Base-by-base conservation (phyloP, 1,140 invertebrate genomes). In the Kradibia gibbosae region DNA sequence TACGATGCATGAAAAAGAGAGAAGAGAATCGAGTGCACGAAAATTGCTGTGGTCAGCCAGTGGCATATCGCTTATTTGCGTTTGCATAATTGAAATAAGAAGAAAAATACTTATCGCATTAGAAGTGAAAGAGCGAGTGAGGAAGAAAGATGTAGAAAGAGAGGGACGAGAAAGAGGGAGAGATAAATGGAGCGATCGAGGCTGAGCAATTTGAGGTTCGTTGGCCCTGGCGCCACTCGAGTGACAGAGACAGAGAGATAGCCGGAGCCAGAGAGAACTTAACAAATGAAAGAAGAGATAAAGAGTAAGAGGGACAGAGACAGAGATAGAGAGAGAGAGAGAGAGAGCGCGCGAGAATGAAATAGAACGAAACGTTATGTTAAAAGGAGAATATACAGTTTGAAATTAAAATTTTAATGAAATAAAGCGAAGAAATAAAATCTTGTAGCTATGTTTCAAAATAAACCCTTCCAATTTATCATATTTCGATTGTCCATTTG, bases 171-270 rank as follows among this genome's bases (percentile, higher is more conserved):
- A 78, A 79, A 3, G 55, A 70, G 81, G 1, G 48, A 65, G 45
- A 25, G 67, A 55, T 62, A 81, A 48, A 31, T 31, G 20, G 55
- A 42, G 74, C 53, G 74, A 39, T 50, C 70, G 71, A 67, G 62
- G 34, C n/a, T n/a, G 65, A 57, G 78, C 78, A 80, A 80, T 80
- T 80, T 84, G 82, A 88, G 86, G 85, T 87, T 88, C 84, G 85
- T 77, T 60, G 65, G 67, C 48, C 86, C 86, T 90, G 88, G 89
- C 89, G 88, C 88, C 89, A 90, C 87, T 89, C 87, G 88, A 28
- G 22, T 28, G 36, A 17, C 1, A 25, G 2, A 42, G 17, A 1
- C 1, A 22, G 20, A 42, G 7, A 4, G 34, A 79, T 34, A 78
- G 22, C 45, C 17, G 39, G 17, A 67, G 20, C 48, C 22, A 39